Evolutionary conservation across 2,113 vertebrate species (phyloP), one percentile per base, ranked within the genome.

Genomic region (Axis porcinus): DNA sequence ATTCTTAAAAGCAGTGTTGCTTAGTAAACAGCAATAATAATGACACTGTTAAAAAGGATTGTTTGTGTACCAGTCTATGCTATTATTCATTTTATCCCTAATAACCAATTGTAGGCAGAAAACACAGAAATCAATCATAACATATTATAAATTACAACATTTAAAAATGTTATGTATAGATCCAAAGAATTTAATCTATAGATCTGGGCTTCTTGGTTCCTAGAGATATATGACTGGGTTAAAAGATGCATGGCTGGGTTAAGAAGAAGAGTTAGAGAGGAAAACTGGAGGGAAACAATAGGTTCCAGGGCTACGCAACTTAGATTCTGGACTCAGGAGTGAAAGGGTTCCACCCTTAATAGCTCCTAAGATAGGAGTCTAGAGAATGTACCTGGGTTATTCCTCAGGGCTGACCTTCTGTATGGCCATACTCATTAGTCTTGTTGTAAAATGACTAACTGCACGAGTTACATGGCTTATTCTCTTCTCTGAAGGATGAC

Each of bases 1-100:
- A 55, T 89, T 95, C 27, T 86, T 86, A 91, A 17, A 94, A 62
- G 36, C 54, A 94, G 3, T 7, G 33, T 33, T 64, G 8, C 23
- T 62, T 92, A 74, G 30, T 60, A 81, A 12, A 60, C 11, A 52
- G 21, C 28, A 88, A 70, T 13, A n/a, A 47, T 16, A 47, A 47
- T 67, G 25, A 0, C 7, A 40, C 30, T 52, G 19, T 55, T 47
- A 83, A 45, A 92, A 82, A 43, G 58, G 19, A 62, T 13, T 81
- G 5, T 30, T 13, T 81, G 6, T 30, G 21, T 64, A 84, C 27
- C 11, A 89, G 19, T 28, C 14, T 78, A 28, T 50, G 12, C 3
- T 47, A 36, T 89, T 87, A 40, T 67, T 84, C 43, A 74, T 10
- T 43, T 0, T 19, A 94, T 30, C 7, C 10, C 3, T 76, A n/a